Base-by-base conservation (phyloP, 2,888 invertebrate genomes). In the Acrocyrtus sp. region DNA sequence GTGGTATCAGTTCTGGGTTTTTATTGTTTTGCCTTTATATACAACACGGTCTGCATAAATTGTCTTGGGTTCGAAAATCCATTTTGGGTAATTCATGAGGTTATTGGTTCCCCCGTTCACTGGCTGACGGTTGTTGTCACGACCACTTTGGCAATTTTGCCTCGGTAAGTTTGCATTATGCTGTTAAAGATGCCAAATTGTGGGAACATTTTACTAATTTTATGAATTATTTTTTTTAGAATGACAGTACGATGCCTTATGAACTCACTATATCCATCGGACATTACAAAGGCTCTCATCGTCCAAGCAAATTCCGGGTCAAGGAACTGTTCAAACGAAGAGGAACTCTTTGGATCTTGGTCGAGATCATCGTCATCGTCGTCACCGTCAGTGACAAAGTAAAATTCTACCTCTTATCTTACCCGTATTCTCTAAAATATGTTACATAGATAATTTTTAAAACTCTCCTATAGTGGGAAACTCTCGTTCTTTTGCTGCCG, bases 1-100 rank as follows among this genome's bases (percentile, higher is more conserved):
- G 82, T 90, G 61, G 86, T 92, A 26, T 97, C 96, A 75, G 87
- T 97, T 82, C 86, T 89, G 48, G 86, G 91, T 74, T 97, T 93
- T 87, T 94, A 93, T 85, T 86, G 89, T 81, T 92, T 96, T 85
- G 93, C 94, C 74, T 86, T 96, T 70, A 83, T 93, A 58, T 96
- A 95, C 86, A 94, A 96, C 86, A 87, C 90, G 10, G 85, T 93
- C 78, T 93, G 94, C 84, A 89, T 93, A 77, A 89, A 90, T 80
- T 93, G 94, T 85, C 90, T 93, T 84, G 91, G 91, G 68, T 86
- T 96, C 82, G 93, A 94, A 43, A 93, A 94, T 82, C 95, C 94
- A 26, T 95, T 92, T 85, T 92, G 91, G 91, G 93, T 96, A 65
- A 91, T 95, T 85, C 90, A 92, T 83, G 88, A 89, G 83, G 90